Evolutionary conservation across 1,140 invertebrate species (phyloP).

Genomic region (Ctenoplectra terminalis): DNA sequence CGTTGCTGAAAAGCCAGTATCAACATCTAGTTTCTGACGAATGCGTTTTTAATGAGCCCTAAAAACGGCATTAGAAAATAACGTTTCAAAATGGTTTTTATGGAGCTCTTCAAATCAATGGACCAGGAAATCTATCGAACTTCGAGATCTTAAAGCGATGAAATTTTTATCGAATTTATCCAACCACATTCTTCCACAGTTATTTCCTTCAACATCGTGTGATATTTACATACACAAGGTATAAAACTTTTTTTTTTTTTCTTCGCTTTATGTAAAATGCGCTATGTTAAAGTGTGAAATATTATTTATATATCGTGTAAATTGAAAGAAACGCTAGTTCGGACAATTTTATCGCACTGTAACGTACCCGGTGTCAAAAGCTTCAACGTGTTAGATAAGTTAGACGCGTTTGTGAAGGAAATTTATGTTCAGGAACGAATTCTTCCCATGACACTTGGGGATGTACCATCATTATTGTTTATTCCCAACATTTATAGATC

Average conservation of each 20-base stretch:
- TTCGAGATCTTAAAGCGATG: not conserved
- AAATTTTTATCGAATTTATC: not conserved
- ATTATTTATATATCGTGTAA: not conserved
- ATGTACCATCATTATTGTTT: not conserved
- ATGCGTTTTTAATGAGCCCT: not conserved
- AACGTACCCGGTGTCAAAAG: not conserved
- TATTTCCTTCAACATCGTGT: not conserved
- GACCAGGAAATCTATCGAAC: not conserved
- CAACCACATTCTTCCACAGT: not conserved
- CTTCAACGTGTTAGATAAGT: not conserved
- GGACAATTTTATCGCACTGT: not conserved
- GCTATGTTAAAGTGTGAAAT: not conserved
- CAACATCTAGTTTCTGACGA: not conserved
- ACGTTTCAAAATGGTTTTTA: not conserved
- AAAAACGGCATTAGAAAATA: not conserved
- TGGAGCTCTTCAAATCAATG: not conserved
- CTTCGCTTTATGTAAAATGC: too few species aligned
- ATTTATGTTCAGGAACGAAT: not conserved
- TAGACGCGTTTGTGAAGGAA: not conserved
- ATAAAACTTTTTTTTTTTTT: not conserved
- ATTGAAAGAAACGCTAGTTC: not conserved
- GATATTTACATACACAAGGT: not conserved
- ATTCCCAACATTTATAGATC: not conserved
- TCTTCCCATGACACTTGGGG: not conserved
- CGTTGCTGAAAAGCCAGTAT: not conserved